A percentile compares a stretch with the other conserved stretches of the same genome.
Conservation (phyloP, 2,888 invertebrate genomes). For the Drosophila neonasuta region DNA sequence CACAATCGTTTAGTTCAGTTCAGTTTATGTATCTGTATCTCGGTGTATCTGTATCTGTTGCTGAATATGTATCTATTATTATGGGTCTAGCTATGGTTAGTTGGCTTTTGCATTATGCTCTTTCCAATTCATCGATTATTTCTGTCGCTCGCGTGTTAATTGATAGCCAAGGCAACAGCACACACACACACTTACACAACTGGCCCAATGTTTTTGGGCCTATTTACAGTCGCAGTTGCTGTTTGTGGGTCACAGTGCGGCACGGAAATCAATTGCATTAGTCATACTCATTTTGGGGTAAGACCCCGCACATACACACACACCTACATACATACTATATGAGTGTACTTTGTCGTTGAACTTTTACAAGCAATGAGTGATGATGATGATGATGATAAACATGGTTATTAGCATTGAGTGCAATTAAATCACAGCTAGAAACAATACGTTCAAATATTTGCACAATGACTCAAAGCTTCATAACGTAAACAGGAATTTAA, state of each 20-base stretch:
- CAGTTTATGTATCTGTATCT: slow-evolving; percentile 33
- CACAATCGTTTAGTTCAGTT: slow-evolving; percentile 62
- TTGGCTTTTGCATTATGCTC: slow-evolving; percentile 46
- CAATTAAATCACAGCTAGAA: slow-evolving; percentile 54
- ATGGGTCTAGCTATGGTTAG: slow-evolving; percentile 30
- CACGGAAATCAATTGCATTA: slow-evolving; percentile 73
- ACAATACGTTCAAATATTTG: slow-evolving; percentile 56
- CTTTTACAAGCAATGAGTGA: slow-evolving; percentile 46
- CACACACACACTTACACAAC: slow-evolving; percentile 18
- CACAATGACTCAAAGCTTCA: slow-evolving; percentile 53
- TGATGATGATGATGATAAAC: slow-evolving; percentile 37
- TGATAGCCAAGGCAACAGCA: slow-evolving; percentile 69
- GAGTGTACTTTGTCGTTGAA: not conserved
- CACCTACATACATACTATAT: not conserved
- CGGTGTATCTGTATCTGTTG: slow-evolving; percentile 33
- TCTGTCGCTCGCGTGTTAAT: slow-evolving; percentile 70
- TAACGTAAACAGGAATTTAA: slow-evolving; percentile 57
- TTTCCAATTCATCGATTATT: slow-evolving; percentile 69
- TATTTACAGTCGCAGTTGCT: slow-evolving; percentile 10
- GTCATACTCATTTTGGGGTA: slow-evolving; percentile 55
- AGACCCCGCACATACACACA: slow-evolving; percentile 27
- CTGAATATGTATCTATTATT: slow-evolving; percentile 28
- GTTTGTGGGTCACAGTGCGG: slow-evolving; percentile 59
- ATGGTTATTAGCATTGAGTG: slow-evolving; percentile 28
- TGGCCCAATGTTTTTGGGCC: slow-evolving; percentile 51